Percentiles rank a stretch among this genome's conserved stretches.
Evolutionary conservation across 2,113 vertebrate genomes (phyloP).

Genomic region (Poeciliopsis occidentalis): DNA sequence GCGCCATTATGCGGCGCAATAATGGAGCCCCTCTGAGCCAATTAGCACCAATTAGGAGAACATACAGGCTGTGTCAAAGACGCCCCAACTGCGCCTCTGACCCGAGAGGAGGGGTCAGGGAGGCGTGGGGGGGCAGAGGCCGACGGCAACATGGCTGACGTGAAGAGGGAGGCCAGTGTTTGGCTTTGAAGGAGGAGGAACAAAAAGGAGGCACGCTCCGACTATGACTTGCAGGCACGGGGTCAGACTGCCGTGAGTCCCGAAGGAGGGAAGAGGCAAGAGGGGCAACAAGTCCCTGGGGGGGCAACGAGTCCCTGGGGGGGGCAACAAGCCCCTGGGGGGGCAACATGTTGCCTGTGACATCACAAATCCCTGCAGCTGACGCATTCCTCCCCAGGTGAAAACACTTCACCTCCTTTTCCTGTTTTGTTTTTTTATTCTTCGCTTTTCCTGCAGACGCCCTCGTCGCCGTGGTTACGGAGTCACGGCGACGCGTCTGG

Average conservation of each 20-base stretch:
- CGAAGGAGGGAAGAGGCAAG: conserved; percentile 4
- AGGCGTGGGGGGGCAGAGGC: conserved; percentile 9
- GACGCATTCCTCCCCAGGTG: neutral
- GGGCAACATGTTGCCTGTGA: conserved; percentile 68
- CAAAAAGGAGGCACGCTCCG: conserved; percentile 65
- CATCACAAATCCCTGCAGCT: conserved; percentile 4
- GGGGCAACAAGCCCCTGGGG: neutral
- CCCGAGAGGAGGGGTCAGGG: conserved; percentile 48
- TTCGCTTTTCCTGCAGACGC: conserved; percentile 43
- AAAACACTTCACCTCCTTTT: neutral
- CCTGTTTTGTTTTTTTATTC: neutral
- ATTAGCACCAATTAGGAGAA: conserved; percentile 83
- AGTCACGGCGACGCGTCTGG: conserved; percentile 40
- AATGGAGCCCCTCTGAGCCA: conserved; percentile 80
- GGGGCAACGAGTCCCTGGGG: neutral
- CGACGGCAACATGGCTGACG: conserved; percentile 60
- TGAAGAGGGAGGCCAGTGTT: conserved; percentile 60
- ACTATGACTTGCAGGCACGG: conserved; percentile 61
- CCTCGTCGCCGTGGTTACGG: conserved; percentile 55
- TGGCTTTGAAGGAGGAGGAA: conserved; percentile 59
- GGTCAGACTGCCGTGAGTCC: conserved; percentile 64
- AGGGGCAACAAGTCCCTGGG: neutral
- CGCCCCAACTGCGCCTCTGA: conserved; percentile 71
- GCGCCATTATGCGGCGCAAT: conserved; percentile 70
- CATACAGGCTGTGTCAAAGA: conserved; percentile 77